phyloP scores from a whole-genome alignment of 2,113 vertebrate genomes.

The Grallaria varia region DNA sequence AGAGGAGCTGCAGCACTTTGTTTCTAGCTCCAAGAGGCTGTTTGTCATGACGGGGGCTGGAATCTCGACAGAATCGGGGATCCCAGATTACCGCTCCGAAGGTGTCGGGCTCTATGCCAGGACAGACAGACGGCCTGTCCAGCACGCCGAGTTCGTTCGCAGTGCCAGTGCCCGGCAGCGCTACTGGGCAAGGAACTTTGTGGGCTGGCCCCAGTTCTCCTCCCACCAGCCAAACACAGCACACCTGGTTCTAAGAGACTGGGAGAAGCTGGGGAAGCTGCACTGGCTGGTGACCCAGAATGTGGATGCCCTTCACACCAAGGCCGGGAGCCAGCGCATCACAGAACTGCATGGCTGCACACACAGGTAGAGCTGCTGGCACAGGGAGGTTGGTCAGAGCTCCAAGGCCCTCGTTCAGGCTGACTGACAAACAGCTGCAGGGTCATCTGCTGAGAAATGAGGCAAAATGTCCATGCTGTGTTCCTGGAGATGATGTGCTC shows the following conservation, averaged over 20 bases:
- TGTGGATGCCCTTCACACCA: conserved; percentile 91
- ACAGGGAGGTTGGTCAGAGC: not conserved
- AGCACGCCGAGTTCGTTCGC: conserved; percentile 84
- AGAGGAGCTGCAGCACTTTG: conserved; percentile 83
- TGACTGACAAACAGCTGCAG: not conserved
- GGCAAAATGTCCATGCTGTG: rapidly evolving
- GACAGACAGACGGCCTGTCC: conserved; percentile 85
- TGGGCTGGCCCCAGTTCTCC: conserved; percentile 93
- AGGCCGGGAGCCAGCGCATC: conserved; percentile 85
- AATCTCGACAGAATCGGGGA: conserved; percentile 93
- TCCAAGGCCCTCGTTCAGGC: rapidly evolving
- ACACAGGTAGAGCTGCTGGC: conserved; percentile 79
- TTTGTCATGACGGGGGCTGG: conserved; percentile 92
- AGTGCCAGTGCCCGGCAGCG: conserved; percentile 84
- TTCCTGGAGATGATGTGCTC: not conserved
- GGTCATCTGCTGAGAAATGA: not conserved
- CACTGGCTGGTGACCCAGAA: conserved; percentile 98
- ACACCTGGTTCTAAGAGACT: conserved; percentile 80
- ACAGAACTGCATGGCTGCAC: conserved; percentile 91
- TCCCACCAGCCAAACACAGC: conserved; percentile 85
- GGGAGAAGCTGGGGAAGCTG: conserved; percentile 86
- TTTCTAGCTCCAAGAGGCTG: conserved; percentile 78
- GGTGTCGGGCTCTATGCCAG: conserved; percentile 90
- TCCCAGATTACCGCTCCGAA: conserved; percentile 95
- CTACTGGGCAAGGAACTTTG: conserved; percentile 97